Base-by-base conservation (phyloP, 1,140 invertebrate genomes). In the Carcinoscorpius rotundicauda region DNA sequence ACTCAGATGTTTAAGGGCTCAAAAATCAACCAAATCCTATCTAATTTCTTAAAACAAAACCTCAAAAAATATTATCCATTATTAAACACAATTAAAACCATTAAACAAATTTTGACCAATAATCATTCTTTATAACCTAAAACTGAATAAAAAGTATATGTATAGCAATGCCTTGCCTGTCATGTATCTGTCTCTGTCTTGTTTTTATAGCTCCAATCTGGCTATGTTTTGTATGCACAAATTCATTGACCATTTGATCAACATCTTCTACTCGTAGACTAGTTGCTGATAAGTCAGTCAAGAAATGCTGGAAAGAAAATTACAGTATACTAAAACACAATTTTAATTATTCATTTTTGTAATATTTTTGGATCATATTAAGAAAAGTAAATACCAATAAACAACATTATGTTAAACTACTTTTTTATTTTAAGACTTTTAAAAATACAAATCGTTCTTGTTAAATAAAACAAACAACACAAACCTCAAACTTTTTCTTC, bases 201-300 rank as follows among this genome's bases (percentile, higher is more conserved):
- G 71, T 67, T 63, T 73, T 72, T n/a, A 97, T 91, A 75, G 89
- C 87, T 67, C 88, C 87, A 55, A 92, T 81, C 75, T 97, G 90
- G 60, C 89, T 86, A 76, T 96, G 93, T n/a, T 88, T 87, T 64
- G 88, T 85, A 2, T 83, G 80, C 0, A 87, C 82, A 74, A 98
- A 89, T 68, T 93, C 89, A 63, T 93, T 85, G 0, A 95, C 93
- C 29, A 91, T 86, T 0, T 82, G 79, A 73, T 97, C 93, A 64
- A 99, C 89, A 55, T 86, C 85, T 71, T 95, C 91, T 64, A 98
- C 82, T 3, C 94, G 83, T 71, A 90, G 91, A 4, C 87, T 89
- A 49, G 90, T 93, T 0, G 93, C 95, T 2, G 91, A 93, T 6
- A 98, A 77, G 74, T 97, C 95, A 0, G 95, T 98, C 4, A 97